phyloP scores from a whole-genome alignment of 2,888 invertebrate species.

The Protodeltote pygarga region DNA sequence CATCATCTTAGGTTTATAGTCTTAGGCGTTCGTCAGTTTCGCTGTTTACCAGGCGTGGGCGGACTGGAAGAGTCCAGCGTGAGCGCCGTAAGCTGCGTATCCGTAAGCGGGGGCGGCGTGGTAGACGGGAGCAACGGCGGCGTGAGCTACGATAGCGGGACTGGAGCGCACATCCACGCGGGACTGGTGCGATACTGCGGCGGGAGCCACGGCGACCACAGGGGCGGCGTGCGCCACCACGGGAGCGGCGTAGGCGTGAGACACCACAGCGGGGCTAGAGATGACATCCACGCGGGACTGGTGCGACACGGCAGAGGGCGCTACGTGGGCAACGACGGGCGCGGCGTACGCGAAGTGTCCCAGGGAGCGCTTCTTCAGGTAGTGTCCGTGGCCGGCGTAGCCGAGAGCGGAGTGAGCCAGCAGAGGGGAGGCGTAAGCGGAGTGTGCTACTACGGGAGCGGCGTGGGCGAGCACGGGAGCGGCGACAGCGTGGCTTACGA shows the following conservation, averaged over 20 bases:
- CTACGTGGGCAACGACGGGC: conserved; percentile 51
- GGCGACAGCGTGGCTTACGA: conserved; percentile 53
- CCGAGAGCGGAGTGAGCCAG: conserved; percentile 49
- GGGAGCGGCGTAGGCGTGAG: conserved; percentile 61
- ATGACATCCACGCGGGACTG: conserved; percentile 69
- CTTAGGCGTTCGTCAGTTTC: conserved; percentile 38
- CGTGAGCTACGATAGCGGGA: conserved; percentile 57
- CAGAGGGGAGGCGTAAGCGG: conserved; percentile 48
- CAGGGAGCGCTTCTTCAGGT: conserved; percentile 67
- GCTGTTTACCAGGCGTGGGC: conserved; percentile 45
- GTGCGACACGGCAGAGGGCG: conserved; percentile 80
- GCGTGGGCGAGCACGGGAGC: conserved; percentile 37
- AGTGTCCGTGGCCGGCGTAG: conserved; percentile 60
- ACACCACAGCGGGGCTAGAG: conserved; percentile 57
- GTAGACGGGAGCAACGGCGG: conserved; percentile 58
- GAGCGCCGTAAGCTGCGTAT: conserved; percentile 60
- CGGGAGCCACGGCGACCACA: conserved; percentile 53
- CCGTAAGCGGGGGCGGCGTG: conserved; percentile 59
- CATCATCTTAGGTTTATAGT: conserved; percentile 22
- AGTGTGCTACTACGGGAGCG: conserved; percentile 32
- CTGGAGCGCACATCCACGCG: conserved; percentile 64
- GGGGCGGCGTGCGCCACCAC: conserved; percentile 48
- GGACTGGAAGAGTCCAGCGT: conserved; percentile 21
- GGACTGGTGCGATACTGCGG: conserved; percentile 66
- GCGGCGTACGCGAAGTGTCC: conserved; percentile 63